These are phyloP conservation scores for Cryptophagus acutangulus DNA, from an alignment of 2,888 invertebrate genomes.

Conservation along the genomic window DNA sequence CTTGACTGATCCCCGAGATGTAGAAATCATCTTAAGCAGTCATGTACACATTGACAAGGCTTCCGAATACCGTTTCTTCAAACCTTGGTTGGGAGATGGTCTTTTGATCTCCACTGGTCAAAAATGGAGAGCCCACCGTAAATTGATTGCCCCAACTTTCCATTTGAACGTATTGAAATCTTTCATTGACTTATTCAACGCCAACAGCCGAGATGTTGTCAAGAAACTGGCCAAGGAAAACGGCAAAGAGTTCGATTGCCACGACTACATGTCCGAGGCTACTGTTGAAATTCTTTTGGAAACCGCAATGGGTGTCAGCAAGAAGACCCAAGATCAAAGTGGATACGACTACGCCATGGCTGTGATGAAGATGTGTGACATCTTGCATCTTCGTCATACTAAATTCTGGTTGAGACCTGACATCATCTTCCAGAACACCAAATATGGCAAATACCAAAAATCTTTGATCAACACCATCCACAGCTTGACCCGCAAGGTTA, in stretches of 20 bases:
- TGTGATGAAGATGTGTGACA: conserved; percentile 87
- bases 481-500: conserved; percentile 71
- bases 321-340: conserved; percentile 73
- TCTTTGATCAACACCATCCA: conserved; percentile 72
- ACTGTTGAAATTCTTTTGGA: conserved; percentile 76
- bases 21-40: conserved; percentile 73
- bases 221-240: conserved; percentile 66
- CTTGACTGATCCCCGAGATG: conserved; percentile 70
- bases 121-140: conserved; percentile 81
- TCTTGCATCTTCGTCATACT: conserved; percentile 75
- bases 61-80: conserved; percentile 72
- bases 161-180: conserved; percentile 82
- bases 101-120: conserved; percentile 77
- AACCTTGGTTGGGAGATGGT: conserved; percentile 80
- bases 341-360: conserved; percentile 83
- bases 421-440: conserved; percentile 69
- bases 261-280: conserved; percentile 80
- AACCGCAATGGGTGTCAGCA: conserved; percentile 85
- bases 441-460: conserved; percentile 70
- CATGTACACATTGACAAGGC: conserved; percentile 78
- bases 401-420: conserved; percentile 75
- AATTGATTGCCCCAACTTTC: conserved; percentile 83
- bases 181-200: conserved; percentile 80
- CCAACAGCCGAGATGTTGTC: conserved; percentile 71
- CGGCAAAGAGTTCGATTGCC: conserved; percentile 71